Evolutionary conservation across 23 tunicate genomes (phyloP).

Genomic region (Botrylloides violaceus): DNA sequence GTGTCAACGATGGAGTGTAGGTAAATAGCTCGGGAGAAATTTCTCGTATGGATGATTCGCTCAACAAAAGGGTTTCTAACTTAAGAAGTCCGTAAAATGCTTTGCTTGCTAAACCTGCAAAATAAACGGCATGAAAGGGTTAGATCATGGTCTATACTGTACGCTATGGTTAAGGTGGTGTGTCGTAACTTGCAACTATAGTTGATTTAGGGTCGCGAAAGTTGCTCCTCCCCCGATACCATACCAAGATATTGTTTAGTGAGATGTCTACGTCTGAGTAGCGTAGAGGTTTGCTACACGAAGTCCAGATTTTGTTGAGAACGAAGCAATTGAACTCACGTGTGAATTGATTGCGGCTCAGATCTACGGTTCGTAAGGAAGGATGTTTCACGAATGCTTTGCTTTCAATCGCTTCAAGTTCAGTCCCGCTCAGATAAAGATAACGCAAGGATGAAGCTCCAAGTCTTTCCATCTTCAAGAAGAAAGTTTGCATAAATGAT

Average conservation of each 20-base stretch:
- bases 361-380: constrained; percentile 26
- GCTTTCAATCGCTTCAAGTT: constrained; percentile 37
- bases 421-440: constrained; percentile 32
- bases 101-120: constrained; percentile 1
- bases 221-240: too few species aligned
- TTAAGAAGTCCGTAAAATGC: constrained; percentile 7
- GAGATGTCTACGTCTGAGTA: too few species aligned
- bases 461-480: constrained; percentile 29
- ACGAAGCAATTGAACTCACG: neutral
- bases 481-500: too few species aligned
- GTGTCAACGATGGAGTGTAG: neutral
- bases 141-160: too few species aligned
- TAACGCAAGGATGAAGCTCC: constrained; percentile 8
- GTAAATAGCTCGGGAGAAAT: constrained; percentile 9
- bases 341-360: constrained; percentile 34
- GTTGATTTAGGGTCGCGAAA: too few species aligned
- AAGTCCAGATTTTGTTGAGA: too few species aligned
- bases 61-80: neutral
- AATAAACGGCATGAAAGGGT: too few species aligned
- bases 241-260: too few species aligned
- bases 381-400: constrained; percentile 21
- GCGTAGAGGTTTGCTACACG: too few species aligned
- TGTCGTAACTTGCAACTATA: too few species aligned
- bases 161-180: too few species aligned
- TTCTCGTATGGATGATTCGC: neutral